phyloP scores from a whole-genome alignment of 2,113 vertebrate genomes.

The Tringa solitaria region DNA sequence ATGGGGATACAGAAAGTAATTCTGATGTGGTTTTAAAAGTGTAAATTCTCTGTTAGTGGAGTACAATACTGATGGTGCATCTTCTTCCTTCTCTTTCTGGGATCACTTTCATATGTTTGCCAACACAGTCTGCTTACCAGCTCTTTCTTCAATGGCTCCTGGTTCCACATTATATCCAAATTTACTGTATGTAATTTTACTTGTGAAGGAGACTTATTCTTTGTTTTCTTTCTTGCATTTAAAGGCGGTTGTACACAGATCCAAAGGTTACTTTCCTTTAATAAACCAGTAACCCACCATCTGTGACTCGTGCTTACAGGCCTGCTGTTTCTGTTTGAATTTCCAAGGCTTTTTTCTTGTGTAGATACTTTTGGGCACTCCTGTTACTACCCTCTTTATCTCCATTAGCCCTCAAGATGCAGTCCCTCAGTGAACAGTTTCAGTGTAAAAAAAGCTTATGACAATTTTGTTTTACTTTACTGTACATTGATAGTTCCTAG shows the following conservation, averaged over 20 bases:
- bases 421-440: neutral
- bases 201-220: neutral
- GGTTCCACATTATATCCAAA: neutral
- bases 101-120: neutral
- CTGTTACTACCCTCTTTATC: neutral
- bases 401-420: neutral
- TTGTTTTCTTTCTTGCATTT: neutral
- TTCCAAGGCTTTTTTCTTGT: neutral
- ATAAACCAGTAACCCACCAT: neutral
- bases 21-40: neutral
- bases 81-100: neutral
- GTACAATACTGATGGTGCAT: rapidly evolving
- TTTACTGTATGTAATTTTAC: neutral
- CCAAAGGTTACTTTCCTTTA: neutral
- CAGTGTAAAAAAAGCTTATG: neutral
- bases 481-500: neutral
- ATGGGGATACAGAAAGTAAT: rapidly evolving
- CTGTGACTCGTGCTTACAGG: neutral
- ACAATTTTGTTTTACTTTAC: neutral
- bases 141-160: neutral
- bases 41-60: rapidly evolving
- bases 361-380: neutral
- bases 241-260: neutral
- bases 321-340: neutral
- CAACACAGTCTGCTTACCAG: rapidly evolving